Evolutionary conservation across 35 echinoderm and acorn worm species (phyloP), one percentile per base, ranked within the genome.

Genomic region (Ptychodera flava): DNA sequence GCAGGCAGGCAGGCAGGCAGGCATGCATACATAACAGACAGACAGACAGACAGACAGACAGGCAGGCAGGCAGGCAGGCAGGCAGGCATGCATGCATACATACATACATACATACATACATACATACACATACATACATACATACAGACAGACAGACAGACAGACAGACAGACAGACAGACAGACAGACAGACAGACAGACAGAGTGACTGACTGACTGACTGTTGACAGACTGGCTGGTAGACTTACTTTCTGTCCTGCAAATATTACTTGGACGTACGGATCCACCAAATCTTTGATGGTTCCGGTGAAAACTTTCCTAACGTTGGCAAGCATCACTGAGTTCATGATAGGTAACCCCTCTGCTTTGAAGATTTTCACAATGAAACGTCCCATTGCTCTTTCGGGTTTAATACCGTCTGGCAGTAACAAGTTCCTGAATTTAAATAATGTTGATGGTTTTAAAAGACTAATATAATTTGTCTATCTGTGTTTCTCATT

Each of bases 291-390:
- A 35, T 83, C 82, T 10, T 36, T 83, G 82, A 83, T 36, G 16
- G 30, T 10, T 37, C 82, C 82, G 28, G 82, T 83, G 29, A 83
- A 83, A 2, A 83, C 82, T 37, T 83, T 83, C 30, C 37, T 83
- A 10, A 83, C 82, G 35, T 83, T 83, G 1, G 82, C 82, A 14
- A 83, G 30, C 10, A 83, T 37, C 33, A 36, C 35, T 22, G 82
- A 83, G 15, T 34, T 36, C 82, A 83, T 83, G 16, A 83, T 36
- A 0, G 82, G 82, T 36, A 83, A 36, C 15, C 82, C 82, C 37
- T 83, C 82, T 35, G 82, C 82, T 15, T 36, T 34, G 35, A 36
- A 83, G 12, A 83, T 36, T 37, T 83, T 83, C 10, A 83, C 35
- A 0, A 36, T 83, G 82, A 36, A 83, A 31, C 2, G 33, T 34